Evolutionary conservation across 2,888 invertebrate genomes (phyloP), one percentile per base, ranked within the genome.

Genomic region (Drosophila affinis): DNA sequence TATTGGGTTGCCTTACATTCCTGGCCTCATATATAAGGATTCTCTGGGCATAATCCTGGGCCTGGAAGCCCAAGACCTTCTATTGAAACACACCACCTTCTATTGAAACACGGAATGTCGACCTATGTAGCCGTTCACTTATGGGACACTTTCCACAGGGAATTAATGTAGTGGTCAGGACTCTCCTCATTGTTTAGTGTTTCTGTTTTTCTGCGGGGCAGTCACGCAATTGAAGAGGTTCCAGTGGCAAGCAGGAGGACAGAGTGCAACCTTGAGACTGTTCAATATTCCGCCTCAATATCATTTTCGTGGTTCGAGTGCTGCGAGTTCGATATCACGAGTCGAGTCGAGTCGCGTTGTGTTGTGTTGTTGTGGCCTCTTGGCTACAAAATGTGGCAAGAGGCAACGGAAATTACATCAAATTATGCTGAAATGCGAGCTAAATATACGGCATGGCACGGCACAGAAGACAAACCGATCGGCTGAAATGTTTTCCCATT

Each of bases 381-480:
- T 34, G 72, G 73, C 60, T 58, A 14, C 65, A 70, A 62, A 52
- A 63, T 59, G 63, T 48, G 39, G 47, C 56, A 56, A 34, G 51
- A 59, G 49, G 39, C 47, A 27, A 68, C 68, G 83, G 64, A 83
- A 88, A 87, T 88, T 88, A 83, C 84, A 76, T 81, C 81, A 88
- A 87, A 87, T 88, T 83, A 83, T 88, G 84, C 84, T 88, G 87
- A 86, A 88, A 88, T 86, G 80, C 87, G 74, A 81, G 70, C 72
- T 76, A 78, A 82, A 76, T 74, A 79, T 85, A 87, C 79, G 72
- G 71, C 68, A 21, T 21, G 21, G 21, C 21, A 21, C 21, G 59
- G 52, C 14, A n/a, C 39, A 4, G 39, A 39, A 14, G 39, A 39
- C 39, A n/a, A n/a, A 14, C n/a, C n/a, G 39, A n/a, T 14, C n/a